phyloP scores from a whole-genome alignment of 35 echinoderm and acorn worm genomes.

The Ophioderma brevispina region DNA sequence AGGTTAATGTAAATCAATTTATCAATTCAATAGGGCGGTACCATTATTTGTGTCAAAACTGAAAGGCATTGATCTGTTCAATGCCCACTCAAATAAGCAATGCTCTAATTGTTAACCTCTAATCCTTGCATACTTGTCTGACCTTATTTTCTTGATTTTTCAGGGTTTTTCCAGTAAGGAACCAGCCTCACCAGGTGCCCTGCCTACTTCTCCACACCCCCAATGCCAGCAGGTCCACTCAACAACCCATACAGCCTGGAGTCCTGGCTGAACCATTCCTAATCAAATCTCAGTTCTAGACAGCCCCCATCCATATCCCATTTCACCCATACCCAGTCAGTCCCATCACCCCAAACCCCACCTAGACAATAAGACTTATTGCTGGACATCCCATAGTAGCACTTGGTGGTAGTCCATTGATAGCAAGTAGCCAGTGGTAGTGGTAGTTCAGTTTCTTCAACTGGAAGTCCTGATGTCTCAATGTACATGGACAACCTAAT shows the following conservation, averaged over 20 bases:
- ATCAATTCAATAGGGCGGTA: too few relatives aligned
- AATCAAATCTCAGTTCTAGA: too few relatives aligned
- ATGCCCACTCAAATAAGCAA: too few relatives aligned
- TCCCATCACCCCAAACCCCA: neutral
- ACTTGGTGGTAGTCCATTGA: neutral
- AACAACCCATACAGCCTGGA: neutral
- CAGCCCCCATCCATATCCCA: neutral
- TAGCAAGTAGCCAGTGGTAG: too few relatives aligned
- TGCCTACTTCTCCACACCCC: neutral
- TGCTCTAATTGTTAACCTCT: too few relatives aligned
- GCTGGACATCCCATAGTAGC: too few relatives aligned
- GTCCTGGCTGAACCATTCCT: too few relatives aligned
- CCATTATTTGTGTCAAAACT: too few relatives aligned
- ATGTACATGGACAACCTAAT: neutral
- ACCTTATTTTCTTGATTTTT: neutral
- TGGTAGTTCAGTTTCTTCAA: neutral
- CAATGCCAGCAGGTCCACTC: neutral
- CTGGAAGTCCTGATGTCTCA: neutral
- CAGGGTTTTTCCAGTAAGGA: neutral
- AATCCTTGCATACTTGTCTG: neutral
- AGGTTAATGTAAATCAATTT: too few relatives aligned
- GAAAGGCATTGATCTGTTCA: too few relatives aligned
- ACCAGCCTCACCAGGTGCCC: neutral
- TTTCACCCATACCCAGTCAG: neutral
- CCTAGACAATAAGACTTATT: too few relatives aligned